Conservation (phyloP, 1,140 invertebrate genomes). For the Magallana angulata region DNA sequence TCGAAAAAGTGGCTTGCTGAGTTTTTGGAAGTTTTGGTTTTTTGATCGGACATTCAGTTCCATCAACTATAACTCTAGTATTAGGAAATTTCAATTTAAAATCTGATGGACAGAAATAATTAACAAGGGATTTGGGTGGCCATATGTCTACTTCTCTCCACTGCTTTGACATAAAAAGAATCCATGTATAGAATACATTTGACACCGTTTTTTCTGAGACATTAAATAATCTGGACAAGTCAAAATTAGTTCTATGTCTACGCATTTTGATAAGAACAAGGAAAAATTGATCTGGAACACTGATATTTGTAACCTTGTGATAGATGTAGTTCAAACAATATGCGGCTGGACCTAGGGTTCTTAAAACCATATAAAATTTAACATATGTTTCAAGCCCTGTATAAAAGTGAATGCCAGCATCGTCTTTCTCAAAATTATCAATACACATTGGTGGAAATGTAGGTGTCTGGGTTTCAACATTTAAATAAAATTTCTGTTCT, state of each 20-base stretch:
- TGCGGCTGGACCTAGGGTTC: too few relatives aligned
- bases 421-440: not conserved
- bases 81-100: slow-evolving; percentile 66
- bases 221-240: too few relatives aligned
- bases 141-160: slow-evolving; percentile 68
- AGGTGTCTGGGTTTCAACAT: not conserved
- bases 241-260: too few relatives aligned
- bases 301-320: not conserved
- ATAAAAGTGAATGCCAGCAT: slow-evolving; percentile 1
- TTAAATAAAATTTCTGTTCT: too few relatives aligned
- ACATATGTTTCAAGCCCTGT: not conserved
- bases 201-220: slow-evolving; percentile 58
- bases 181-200: slow-evolving; percentile 69
- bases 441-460: not conserved
- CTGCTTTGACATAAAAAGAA: slow-evolving; percentile 59
- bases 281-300: slow-evolving; percentile 48
- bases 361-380: slow-evolving; percentile 40
- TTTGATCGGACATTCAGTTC: slow-evolving; percentile 67
- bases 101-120: slow-evolving; percentile 63
- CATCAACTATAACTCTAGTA: slow-evolving; percentile 71
- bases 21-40: slow-evolving; percentile 58
- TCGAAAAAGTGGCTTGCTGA: slow-evolving; percentile 71
- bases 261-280: too few relatives aligned
- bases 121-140: slow-evolving; percentile 62
- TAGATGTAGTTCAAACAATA: too few relatives aligned